Evolutionary conservation across 1,140 invertebrate species (phyloP), one percentile per base, ranked within the genome.

Genomic region (Forficula auricularia): DNA sequence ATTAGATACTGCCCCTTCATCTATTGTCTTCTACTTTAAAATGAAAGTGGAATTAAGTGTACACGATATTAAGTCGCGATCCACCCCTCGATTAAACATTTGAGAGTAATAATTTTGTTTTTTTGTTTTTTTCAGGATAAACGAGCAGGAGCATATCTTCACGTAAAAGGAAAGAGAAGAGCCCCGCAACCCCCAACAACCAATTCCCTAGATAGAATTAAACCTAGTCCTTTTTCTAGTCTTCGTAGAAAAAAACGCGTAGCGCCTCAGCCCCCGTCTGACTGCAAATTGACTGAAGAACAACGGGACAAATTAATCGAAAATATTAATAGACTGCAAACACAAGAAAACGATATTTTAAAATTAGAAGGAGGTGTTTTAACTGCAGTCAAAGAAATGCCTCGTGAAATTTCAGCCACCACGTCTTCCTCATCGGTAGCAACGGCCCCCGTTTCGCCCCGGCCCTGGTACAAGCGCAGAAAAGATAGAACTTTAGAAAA

Each of bases 141-240:
- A 38, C 58, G 50, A 55, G 59, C 53, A 42, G 61, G 57, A 45
- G 66, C 52, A 34, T 67, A 58, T 54, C 62, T 54, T 3, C 75
- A 82, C 57, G 77, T 82, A 0, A 78, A 77, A 48, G 78, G 78
- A 10, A 83, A 83, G 52, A 60, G 79, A 30, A 70, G 68, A 52
- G 79, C 79, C 2, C 79, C 79, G 1, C 67, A 67, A 48, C 79
- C 80, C 9, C 80, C 79, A 2, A 45, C 9, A n/a, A 19, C 10
- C 13, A 16, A 22, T 20, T 19, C 41, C 6, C 32, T 36, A 35
- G 43, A 41, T 8, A 19, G 38, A 14, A 18, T 33, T 14, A 35
- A 15, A 9, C 22, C 22, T 6, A 38, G 40, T 14, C 48, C 52
- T 15, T 54, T 52, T 9, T 51, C 53, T n/a, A 65, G 57, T 51